A percentile compares a stretch with the other conserved stretches of the same genome.
Evolutionary conservation across 2,888 invertebrate genomes (phyloP).

Genomic region (Corythucha ciliata): DNA sequence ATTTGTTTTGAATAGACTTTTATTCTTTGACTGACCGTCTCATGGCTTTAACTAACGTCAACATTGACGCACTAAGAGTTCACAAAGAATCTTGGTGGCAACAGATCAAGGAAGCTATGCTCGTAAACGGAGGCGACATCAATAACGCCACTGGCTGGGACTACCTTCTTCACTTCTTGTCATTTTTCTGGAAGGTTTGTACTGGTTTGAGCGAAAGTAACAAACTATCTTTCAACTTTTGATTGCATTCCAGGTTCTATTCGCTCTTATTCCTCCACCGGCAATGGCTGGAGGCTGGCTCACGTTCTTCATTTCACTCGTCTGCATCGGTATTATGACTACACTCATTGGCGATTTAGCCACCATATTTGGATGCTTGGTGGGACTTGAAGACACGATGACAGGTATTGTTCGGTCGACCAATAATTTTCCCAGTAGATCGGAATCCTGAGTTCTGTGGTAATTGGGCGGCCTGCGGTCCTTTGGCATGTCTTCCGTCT

Average conservation of each 20-base stretch:
- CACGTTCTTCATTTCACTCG: constrained; percentile 47
- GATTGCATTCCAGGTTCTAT: constrained; percentile 34
- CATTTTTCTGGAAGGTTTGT: constrained; percentile 48
- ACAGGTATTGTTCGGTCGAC: too few relatives aligned
- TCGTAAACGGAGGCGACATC: constrained; percentile 51
- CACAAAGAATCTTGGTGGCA: constrained; percentile 46
- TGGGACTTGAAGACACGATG: constrained; percentile 46
- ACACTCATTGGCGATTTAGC: constrained; percentile 52
- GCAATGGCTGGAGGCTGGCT: constrained; percentile 49
- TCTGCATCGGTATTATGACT: constrained; percentile 48
- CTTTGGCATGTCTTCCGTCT: too few relatives aligned
- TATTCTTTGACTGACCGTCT: constrained; percentile 47
- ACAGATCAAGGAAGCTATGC: constrained; percentile 48
- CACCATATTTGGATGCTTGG: constrained; percentile 50
- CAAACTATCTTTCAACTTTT: not conserved
- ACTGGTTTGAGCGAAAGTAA: too few relatives aligned
- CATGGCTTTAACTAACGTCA: constrained; percentile 46
- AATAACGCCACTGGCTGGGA: constrained; percentile 47
- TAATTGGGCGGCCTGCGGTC: too few relatives aligned
- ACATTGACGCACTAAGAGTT: constrained; percentile 46
- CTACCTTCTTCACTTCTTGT: constrained; percentile 49
- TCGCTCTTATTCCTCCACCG: constrained; percentile 45
- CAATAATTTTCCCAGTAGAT: too few relatives aligned
- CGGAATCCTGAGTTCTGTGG: too few relatives aligned
- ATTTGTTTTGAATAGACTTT: constrained; percentile 43